Conservation (phyloP, 2,113 vertebrate genomes). For the Ranitomeya variabilis region DNA sequence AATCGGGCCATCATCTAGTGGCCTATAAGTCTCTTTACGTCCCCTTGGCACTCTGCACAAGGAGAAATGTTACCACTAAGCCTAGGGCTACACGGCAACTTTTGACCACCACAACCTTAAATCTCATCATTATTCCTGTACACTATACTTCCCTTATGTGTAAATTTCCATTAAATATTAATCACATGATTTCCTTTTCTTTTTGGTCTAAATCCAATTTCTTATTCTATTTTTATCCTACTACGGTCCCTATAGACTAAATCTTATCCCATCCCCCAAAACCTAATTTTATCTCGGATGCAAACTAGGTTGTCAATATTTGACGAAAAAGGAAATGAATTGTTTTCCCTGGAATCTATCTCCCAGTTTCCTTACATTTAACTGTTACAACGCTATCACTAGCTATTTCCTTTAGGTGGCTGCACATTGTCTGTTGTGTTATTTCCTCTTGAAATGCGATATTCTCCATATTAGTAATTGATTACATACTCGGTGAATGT, state of each 20-base stretch:
- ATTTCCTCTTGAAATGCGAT: not conserved
- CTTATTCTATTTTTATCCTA: constrained; percentile 5
- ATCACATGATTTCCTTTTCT: not conserved
- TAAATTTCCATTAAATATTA: not conserved
- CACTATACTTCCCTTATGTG: not conserved
- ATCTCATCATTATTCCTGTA: not conserved
- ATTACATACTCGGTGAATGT: not conserved
- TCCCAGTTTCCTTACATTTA: constrained; percentile 44
- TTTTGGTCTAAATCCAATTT: not conserved
- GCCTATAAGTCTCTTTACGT: too few species aligned
- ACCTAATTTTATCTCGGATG: constrained; percentile 38
- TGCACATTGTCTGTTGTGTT: constrained; percentile 1
- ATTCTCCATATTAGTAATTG: not conserved
- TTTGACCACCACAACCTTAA: too few species aligned
- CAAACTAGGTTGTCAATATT: constrained; percentile 20
- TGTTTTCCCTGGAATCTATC: constrained; percentile 22
- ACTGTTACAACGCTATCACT: not conserved
- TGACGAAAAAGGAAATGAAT: constrained; percentile 29
- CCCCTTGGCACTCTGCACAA: too few species aligned
- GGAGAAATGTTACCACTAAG: too few species aligned
- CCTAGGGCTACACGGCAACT: too few species aligned
- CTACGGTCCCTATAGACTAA: not conserved
- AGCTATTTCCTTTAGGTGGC: constrained; percentile 9
- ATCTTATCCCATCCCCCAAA: constrained; percentile 4
- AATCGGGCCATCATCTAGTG: too few species aligned